phyloP scores from a whole-genome alignment of 2,888 invertebrate genomes.

The Drosophila ochracea region DNA sequence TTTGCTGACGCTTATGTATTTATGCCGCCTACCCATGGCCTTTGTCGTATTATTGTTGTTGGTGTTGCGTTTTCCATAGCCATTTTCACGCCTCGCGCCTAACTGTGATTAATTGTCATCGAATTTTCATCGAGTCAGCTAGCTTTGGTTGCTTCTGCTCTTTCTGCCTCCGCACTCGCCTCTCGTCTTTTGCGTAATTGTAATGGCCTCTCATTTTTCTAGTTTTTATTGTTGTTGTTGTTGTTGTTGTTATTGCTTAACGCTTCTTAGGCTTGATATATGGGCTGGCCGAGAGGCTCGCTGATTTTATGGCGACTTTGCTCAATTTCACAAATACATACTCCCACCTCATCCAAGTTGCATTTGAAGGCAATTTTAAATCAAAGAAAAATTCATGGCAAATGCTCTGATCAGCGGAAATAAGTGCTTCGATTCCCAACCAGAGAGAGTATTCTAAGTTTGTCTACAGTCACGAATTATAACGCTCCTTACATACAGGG shows the following conservation, averaged over 20 bases:
- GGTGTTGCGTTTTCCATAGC: conserved; percentile 20
- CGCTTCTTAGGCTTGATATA: conserved; percentile 54
- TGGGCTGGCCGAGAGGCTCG: conserved; percentile 25
- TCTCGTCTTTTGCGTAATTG: conserved; percentile 40
- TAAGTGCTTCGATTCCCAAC: background rate
- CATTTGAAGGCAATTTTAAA: background rate
- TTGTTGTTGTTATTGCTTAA: conserved; percentile 35
- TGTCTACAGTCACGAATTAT: background rate
- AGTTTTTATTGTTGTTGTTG: conserved; percentile 2
- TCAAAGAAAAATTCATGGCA: background rate
- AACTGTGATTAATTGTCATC: conserved; percentile 79
- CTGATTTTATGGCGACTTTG: conserved; percentile 16
- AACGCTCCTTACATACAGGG: background rate
- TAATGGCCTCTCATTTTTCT: conserved; percentile 40
- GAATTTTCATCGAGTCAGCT: conserved; percentile 79
- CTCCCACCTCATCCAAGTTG: no score
- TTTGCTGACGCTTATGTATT: conserved; percentile 79
- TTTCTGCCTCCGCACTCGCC: conserved; percentile 21
- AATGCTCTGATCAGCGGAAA: background rate
- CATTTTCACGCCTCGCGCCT: conserved; percentile 77
- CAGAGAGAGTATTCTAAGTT: no score
- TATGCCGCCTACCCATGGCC: conserved; percentile 55
- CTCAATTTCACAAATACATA: conserved; percentile 22
- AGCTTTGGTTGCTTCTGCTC: conserved; percentile 40
- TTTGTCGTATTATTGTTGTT: conserved; percentile 22